Evolutionary conservation across 2,888 invertebrate genomes (phyloP).

Genomic region (Dolomedes plantarius): DNA sequence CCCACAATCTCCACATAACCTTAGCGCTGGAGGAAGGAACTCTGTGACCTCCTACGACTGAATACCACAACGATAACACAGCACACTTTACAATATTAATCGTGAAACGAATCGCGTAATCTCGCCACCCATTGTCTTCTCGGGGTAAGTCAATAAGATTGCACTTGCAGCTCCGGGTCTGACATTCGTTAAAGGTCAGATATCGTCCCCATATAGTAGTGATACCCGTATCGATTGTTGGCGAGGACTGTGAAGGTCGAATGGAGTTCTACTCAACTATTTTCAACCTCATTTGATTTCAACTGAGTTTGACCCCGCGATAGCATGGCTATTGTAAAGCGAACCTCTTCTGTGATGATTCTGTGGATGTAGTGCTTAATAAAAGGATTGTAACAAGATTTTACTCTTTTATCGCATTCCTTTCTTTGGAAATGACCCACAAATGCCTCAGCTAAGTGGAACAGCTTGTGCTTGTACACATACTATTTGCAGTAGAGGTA

Average conservation of each 20-base stretch:
- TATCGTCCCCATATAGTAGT: not conserved
- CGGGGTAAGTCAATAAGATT: not conserved
- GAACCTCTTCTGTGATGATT: no score
- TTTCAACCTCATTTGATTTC: not conserved
- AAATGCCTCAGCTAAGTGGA: not conserved
- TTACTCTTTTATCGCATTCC: no score
- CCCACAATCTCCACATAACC: no score
- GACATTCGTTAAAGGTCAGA: not conserved
- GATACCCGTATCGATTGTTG: not conserved
- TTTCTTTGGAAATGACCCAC: not conserved
- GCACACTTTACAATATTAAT: not conserved
- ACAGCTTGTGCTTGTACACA: no score
- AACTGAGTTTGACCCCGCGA: not conserved
- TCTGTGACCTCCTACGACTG: not conserved
- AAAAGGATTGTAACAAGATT: no score
- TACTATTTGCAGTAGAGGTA: no score
- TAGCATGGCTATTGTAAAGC: not conserved
- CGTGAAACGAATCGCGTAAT: not conserved
- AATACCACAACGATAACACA: not conserved
- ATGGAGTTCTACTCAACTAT: no score
- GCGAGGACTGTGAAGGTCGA: no score
- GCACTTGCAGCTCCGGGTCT: not conserved
- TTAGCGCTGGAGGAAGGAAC: not conserved
- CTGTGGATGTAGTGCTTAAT: no score
- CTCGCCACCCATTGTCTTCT: not conserved